Conservation (phyloP, 1,140 invertebrate genomes). For the Armadillidium nasatum region DNA sequence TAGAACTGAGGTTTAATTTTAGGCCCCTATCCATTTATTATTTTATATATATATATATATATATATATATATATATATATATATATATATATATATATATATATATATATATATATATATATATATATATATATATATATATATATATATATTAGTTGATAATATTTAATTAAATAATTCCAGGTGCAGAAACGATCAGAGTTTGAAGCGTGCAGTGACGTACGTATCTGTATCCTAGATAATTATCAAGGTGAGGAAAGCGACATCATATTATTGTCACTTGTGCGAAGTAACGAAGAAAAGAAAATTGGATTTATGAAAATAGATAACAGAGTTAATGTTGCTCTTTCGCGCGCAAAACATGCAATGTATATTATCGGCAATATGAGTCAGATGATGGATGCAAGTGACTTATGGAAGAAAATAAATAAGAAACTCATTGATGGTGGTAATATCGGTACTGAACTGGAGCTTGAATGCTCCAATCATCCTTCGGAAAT, state of each 20-base stretch:
- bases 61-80: too few relatives aligned
- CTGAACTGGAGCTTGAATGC: constrained; percentile 50
- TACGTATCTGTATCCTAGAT: constrained; percentile 63
- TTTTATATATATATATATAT: too few relatives aligned
- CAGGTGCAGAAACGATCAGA: too few relatives aligned
- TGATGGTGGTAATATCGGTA: constrained; percentile 43
- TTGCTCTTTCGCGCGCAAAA: constrained; percentile 60
- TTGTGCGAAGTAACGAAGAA: constrained; percentile 68
- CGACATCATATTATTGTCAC: constrained; percentile 73
- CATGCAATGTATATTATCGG: constrained; percentile 64
- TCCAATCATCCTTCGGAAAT: constrained; percentile 50
- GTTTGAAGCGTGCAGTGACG: constrained; percentile 12
- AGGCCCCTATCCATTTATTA: too few relatives aligned
- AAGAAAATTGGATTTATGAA: constrained; percentile 70
- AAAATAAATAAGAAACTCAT: constrained; percentile 47
- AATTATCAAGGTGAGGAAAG: constrained; percentile 83
- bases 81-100: too few relatives aligned
- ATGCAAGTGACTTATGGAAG: constrained; percentile 50
- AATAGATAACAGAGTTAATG: constrained; percentile 49
- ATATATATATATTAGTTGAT: too few relatives aligned
- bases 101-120: too few relatives aligned
- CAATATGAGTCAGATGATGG: constrained; percentile 52
- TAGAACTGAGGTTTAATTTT: too few relatives aligned
- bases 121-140: too few relatives aligned
- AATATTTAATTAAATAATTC: too few relatives aligned